Base-by-base conservation (phyloP, 2,888 invertebrate species). In the Aporophyla lueneburgensis region DNA sequence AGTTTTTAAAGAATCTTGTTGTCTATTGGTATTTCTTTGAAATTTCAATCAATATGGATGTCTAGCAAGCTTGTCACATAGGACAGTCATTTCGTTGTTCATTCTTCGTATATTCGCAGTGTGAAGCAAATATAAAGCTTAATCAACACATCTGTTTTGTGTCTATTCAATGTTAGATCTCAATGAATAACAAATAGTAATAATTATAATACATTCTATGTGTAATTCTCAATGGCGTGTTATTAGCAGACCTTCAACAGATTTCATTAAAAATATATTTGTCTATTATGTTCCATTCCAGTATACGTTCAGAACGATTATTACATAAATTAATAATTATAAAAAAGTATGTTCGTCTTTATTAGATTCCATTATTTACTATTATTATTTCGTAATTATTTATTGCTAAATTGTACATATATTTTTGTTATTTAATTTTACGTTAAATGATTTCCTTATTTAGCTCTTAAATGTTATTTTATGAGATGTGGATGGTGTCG, bases 351-450 rank as follows among this genome's bases (percentile, higher is more conserved):
- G 85, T 90, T 90, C 84, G 88, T 89, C 89, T 90, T 86, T 88
- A 90, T 89, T 91, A 92, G 89, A 92, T 89, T 90, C 84, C 88
- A 91, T 90, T 90, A 90, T 91, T 90, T 90, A 91, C 88, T 89
- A 87, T 87, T 90, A 85, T 89, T 91, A 92, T 92, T 92, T 94
- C 94, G 94, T 95, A 93, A 95, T 95, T 95, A 96, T 96, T 96
- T 96, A 96, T 96, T 95, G 91, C 91, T 94, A 93, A 95, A 95
- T 93, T 96, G 96, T 96, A 96, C 90, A 96, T 96, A 96, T 95
- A 92, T 93, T 95, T 95, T 96, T 96, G 96, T 96, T 96, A 96
- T 96, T 96, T 96, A 96, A 96, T 96, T 96, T 95, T 96, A 96
- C 93, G 93, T 95, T 94, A 92, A 90, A 92, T 91, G 88, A 93